phyloP scores from a whole-genome alignment of 2,113 vertebrate species.

The Clarias macrocephalus region DNA sequence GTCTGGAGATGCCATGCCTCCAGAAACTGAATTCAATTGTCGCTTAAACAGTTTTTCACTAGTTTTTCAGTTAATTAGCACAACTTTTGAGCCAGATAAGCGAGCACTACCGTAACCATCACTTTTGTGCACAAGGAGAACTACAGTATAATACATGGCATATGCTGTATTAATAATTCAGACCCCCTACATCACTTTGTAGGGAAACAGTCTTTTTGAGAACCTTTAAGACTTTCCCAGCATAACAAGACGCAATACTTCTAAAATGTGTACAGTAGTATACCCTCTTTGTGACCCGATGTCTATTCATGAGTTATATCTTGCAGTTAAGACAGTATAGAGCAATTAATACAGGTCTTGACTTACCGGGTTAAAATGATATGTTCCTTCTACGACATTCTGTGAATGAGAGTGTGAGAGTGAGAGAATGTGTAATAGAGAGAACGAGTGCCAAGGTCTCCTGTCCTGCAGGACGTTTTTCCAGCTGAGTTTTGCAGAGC shows the following conservation, averaged over 20 bases:
- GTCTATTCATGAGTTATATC: not conserved
- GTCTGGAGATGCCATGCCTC: too few relatives aligned
- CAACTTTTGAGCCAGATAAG: too few relatives aligned
- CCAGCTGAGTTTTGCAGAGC: conserved; percentile 31
- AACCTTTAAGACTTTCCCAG: not conserved
- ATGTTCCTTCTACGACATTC: not conserved
- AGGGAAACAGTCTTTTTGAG: not conserved
- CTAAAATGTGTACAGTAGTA: not conserved
- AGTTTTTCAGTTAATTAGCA: too few relatives aligned
- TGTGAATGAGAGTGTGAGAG: not conserved
- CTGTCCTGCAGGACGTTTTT: conserved; percentile 7
- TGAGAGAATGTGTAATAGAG: not conserved
- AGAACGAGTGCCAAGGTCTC: conserved; percentile 8
- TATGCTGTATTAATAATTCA: too few relatives aligned
- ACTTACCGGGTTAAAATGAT: not conserved
- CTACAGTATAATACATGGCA: too few relatives aligned
- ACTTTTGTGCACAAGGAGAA: too few relatives aligned
- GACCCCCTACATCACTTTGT: not conserved
- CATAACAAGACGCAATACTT: not conserved
- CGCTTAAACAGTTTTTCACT: too few relatives aligned
- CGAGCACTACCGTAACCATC: too few relatives aligned
- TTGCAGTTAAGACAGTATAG: not conserved
- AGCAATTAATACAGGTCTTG: not conserved
- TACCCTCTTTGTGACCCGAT: not conserved
- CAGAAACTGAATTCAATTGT: too few relatives aligned